phyloP scores from a whole-genome alignment of 2,888 invertebrate genomes.

The Thymelicus sylvestris region DNA sequence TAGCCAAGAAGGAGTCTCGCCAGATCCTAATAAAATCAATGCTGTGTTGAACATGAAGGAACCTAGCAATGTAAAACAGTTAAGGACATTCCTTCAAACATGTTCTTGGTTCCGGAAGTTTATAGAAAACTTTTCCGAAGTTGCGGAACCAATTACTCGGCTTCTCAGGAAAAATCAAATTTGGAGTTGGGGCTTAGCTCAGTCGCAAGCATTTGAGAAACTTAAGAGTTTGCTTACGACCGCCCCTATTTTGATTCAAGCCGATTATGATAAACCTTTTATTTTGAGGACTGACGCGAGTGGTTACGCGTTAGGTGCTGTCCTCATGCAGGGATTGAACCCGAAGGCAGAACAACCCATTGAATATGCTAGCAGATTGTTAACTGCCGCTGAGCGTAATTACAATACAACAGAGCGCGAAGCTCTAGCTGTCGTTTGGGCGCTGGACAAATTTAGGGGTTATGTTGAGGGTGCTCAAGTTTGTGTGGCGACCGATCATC shows the following conservation, averaged over 20 bases:
- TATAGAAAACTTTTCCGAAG: slow-evolving; percentile 41
- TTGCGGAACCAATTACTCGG: slow-evolving; percentile 41
- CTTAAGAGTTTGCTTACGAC: not conserved
- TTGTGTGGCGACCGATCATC: not conserved
- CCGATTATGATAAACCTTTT: no score
- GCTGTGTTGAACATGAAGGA: slow-evolving; percentile 38
- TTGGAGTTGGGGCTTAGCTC: not conserved
- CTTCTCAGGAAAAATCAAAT: slow-evolving; percentile 39
- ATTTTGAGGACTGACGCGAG: no score
- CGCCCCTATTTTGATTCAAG: not conserved
- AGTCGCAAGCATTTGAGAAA: not conserved
- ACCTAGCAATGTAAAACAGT: slow-evolving; percentile 34
- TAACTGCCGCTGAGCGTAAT: not conserved
- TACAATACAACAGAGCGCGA: not conserved
- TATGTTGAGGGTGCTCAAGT: not conserved
- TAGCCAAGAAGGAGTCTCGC: slow-evolving; percentile 38
- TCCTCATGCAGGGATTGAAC: not conserved
- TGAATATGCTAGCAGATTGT: no score
- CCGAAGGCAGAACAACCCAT: not conserved
- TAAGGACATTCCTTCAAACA: slow-evolving; percentile 41
- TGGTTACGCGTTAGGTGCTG: not conserved
- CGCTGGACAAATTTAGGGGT: not conserved
- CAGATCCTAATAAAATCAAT: slow-evolving; percentile 41
- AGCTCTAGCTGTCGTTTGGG: not conserved
- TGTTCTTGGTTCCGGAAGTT: slow-evolving; percentile 48